phyloP scores from a whole-genome alignment of 2,113 vertebrate genomes.

The Myiagra hebetior region DNA sequence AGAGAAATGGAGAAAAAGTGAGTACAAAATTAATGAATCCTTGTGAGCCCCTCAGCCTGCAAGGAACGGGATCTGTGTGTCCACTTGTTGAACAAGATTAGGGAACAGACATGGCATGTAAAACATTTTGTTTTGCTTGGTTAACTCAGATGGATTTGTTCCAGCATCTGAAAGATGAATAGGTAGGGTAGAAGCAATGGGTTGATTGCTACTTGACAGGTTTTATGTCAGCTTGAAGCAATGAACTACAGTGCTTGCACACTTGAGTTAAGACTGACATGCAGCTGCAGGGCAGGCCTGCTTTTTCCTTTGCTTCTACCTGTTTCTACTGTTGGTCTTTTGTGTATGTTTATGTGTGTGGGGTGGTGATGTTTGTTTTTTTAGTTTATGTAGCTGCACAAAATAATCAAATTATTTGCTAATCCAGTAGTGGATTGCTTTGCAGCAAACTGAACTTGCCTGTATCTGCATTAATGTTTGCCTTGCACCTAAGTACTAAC shows the following conservation, averaged over 20 bases:
- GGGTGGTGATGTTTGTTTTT: not conserved
- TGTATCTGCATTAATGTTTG: not conserved
- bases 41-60: not conserved
- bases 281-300: not conserved
- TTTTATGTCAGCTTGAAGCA: not conserved
- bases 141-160: not conserved
- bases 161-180: not conserved
- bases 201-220: not conserved
- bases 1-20: not conserved
- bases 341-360: too few species aligned
- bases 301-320: not conserved
- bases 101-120: not conserved
- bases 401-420: not conserved
- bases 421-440: not conserved
- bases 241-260: not conserved
- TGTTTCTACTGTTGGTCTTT: not conserved
- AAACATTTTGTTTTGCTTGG: not conserved
- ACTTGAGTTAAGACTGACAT: not conserved
- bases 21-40: not conserved
- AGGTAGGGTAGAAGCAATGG: not conserved
- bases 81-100: not conserved
- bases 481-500: not conserved
- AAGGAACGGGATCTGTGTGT: not conserved
- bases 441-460: not conserved
- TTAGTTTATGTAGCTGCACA: not conserved